A percentile compares a stretch with the other conserved stretches of the same genome.
These are phyloP conservation scores for Enhydra lutris DNA, from an alignment of 2,113 vertebrate species.

Conservation along the genomic window DNA sequence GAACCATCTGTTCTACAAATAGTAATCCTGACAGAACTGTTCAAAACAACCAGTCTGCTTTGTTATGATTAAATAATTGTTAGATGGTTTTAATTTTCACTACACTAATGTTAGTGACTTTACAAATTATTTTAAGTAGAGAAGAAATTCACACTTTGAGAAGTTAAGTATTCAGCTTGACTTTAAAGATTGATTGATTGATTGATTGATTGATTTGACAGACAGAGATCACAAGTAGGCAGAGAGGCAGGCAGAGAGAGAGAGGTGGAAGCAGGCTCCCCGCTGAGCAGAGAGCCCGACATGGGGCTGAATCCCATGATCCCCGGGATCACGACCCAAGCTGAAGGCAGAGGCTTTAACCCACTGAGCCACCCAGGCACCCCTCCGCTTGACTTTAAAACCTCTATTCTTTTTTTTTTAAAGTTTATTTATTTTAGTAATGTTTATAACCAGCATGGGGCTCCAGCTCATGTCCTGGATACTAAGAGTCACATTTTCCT, in stretches of 20 bases:
- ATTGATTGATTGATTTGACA: too few relatives aligned
- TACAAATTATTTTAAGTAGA: constrained; percentile 15
- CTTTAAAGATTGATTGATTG: background rate
- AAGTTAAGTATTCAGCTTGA: background rate
- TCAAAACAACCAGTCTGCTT: background rate
- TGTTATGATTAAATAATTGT: background rate
- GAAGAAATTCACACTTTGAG: background rate
- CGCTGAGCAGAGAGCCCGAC: too few relatives aligned
- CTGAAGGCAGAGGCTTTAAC: too few relatives aligned
- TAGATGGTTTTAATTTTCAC: background rate
- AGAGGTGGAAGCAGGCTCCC: too few relatives aligned
- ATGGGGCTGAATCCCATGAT: too few relatives aligned
- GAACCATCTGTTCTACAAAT: background rate
- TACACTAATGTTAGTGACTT: constrained; percentile 11
- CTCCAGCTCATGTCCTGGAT: background rate
- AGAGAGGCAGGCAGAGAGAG: too few relatives aligned
- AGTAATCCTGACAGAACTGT: background rate
- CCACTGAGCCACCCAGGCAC: too few relatives aligned
- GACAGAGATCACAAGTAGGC: too few relatives aligned
- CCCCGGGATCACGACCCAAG: too few relatives aligned
- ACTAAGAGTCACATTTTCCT: background rate
- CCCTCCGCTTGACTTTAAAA: background rate
- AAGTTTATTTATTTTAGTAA: background rate
- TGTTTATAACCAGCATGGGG: background rate
- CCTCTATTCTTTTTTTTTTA: background rate